Percentiles rank a stretch among this genome's conserved stretches.
These are phyloP conservation scores for Dicycla oo DNA, from an alignment of 2,888 invertebrate genomes.

Conservation along the genomic window DNA sequence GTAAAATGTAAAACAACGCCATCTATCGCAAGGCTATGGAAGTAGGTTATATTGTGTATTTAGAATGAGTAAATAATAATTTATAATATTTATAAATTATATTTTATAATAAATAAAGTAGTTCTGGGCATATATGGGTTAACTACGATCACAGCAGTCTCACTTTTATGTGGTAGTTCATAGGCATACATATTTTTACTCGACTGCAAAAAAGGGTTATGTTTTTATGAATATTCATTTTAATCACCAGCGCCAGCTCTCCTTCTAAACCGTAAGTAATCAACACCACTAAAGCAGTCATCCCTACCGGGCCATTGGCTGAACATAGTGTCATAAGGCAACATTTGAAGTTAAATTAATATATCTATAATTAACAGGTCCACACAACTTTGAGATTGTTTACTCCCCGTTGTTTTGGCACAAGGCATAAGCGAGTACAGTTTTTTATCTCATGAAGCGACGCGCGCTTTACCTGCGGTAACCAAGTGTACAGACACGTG, in stretches of 20 bases:
- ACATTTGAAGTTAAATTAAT: conserved; percentile 70
- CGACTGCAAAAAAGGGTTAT: neutral
- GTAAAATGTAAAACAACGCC: too few relatives aligned
- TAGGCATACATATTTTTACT: neutral
- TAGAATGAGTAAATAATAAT: too few relatives aligned
- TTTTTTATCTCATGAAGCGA: too few relatives aligned
- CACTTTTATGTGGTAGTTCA: too few relatives aligned
- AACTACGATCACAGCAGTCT: too few relatives aligned
- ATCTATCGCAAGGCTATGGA: too few relatives aligned
- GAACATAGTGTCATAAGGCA: conserved; percentile 32
- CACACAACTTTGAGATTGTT: conserved; percentile 59
- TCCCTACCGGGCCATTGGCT: conserved; percentile 43
- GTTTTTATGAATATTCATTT: neutral
- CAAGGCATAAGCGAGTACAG: conserved; percentile 7
- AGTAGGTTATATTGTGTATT: too few relatives aligned
- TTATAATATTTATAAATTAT: too few relatives aligned
- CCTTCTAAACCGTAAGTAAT: conserved; percentile 17
- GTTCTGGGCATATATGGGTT: too few relatives aligned
- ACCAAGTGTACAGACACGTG: too few relatives aligned
- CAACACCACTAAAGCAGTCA: conserved; percentile 8
- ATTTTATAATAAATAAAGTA: too few relatives aligned
- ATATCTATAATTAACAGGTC: conserved; percentile 70
- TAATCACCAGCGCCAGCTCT: neutral
- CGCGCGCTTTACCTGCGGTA: too few relatives aligned
- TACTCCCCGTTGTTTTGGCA: conserved; percentile 30